Percentiles rank a stretch among this genome's conserved stretches.
Evolutionary conservation across 2,888 invertebrate species (phyloP).

Genomic region (Marasmarcha lunaedactyla): DNA sequence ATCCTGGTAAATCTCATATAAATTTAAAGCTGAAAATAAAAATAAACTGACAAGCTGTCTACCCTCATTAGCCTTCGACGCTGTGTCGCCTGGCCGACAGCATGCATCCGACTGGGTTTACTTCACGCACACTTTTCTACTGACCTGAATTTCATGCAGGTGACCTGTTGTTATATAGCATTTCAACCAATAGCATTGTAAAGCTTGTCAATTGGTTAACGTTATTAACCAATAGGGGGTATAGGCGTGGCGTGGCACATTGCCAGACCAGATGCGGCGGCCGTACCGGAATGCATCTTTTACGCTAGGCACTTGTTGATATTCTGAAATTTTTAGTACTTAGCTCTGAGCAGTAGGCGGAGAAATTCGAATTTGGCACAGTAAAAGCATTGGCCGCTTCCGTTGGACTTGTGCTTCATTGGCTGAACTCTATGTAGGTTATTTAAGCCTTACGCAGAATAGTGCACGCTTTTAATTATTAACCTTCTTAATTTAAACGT

Average conservation of each 20-base stretch:
- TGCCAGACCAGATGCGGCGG: conserved; percentile 44
- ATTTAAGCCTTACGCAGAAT: no score
- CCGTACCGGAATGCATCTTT: conserved; percentile 33
- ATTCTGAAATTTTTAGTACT: conserved; percentile 21
- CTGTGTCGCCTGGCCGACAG: background rate
- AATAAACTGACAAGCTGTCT: no score
- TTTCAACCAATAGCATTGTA: conserved; percentile 52
- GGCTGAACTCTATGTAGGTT: no score
- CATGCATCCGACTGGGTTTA: background rate
- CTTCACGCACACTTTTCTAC: background rate
- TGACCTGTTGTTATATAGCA: conserved; percentile 38
- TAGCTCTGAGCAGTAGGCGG: conserved; percentile 9
- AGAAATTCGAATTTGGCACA: conserved; percentile 5
- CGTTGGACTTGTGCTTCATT: no score
- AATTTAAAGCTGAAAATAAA: no score
- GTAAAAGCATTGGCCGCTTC: background rate
- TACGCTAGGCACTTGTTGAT: conserved; percentile 56
- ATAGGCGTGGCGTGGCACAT: conserved; percentile 66
- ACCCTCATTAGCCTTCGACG: background rate
- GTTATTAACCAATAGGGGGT: conserved; percentile 65
- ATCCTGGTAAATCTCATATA: no score
- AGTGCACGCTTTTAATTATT: no score
- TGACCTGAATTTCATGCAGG: conserved; percentile 28
- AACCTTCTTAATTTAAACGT: no score
- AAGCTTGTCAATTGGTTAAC: conserved; percentile 66